Evolutionary conservation across 1,140 invertebrate genomes (phyloP), one percentile per base, ranked within the genome.

Genomic region (Atta colombica): DNA sequence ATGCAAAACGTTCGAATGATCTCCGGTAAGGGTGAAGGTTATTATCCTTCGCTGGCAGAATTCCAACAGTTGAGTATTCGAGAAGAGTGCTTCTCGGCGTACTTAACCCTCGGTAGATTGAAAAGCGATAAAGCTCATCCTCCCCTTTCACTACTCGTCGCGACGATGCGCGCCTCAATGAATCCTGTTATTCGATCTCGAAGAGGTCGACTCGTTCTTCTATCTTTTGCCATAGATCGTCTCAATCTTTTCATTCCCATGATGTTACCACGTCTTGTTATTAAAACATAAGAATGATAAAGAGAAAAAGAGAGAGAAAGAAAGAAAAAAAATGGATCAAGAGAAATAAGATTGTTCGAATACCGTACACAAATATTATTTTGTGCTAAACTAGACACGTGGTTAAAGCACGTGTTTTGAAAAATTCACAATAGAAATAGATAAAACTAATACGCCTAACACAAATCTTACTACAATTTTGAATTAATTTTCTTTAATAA

Each of bases 21-120:
- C 69, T 66, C 53, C 51, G 55, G 58, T 28, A 88, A 80, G 85
- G 87, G 84, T 93, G 91, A 92, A 93, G 92, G 93, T 92, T 94
- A 93, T 93, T 92, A 92, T 91, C 91, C 91, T 75, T 81, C 31
- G 88, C 75, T 94, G 93, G 93, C 93, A 92, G 65, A 61, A 74
- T 77, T 93, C 92, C 93, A 93, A 91, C 81, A 72, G 53, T 84
- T 55, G 85, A 87, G 91, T 75, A 86, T 87, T 91, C 71, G 87
- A 89, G 87, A 66, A 78, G 85, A 82, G 69, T 88, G 89, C 80
- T 93, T 91, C 90, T 82, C 87, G 66, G 88, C 88, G 88, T 89
- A 92, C 88, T 93, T 92, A 91, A 89, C 85, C 53, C 80, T 51
- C 53, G 60, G 55, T 80, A 87, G 82, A 93, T 93, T 89, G 90